A percentile compares a stretch with the other conserved stretches of the same genome.
phyloP scores from a whole-genome alignment of 2,113 vertebrate genomes.

The Perognathus longimembris region DNA sequence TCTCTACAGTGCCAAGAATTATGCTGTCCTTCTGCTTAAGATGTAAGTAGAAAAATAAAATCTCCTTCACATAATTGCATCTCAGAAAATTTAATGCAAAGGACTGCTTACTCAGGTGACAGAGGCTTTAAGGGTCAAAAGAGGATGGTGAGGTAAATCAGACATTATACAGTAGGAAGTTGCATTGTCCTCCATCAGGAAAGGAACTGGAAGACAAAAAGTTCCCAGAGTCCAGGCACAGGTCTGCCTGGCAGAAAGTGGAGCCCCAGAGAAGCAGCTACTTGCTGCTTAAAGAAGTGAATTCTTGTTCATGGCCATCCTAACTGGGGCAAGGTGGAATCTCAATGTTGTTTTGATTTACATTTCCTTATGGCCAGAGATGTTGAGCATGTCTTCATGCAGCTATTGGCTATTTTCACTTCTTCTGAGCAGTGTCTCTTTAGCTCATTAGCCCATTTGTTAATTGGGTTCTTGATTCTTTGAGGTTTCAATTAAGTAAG shows the following conservation, averaged over 20 bases:
- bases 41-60: conserved; percentile 45
- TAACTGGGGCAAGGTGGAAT: too few relatives aligned
- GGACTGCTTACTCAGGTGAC: not conserved
- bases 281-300: not conserved
- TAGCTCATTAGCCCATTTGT: too few relatives aligned
- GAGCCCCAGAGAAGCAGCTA: too few relatives aligned
- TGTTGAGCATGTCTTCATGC: too few relatives aligned
- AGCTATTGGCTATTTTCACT: too few relatives aligned
- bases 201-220: not conserved
- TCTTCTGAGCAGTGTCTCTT: too few relatives aligned
- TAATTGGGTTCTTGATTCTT: too few relatives aligned
- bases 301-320: too few relatives aligned
- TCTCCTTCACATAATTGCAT: not conserved
- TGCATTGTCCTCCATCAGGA: not conserved
- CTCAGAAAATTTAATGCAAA: not conserved
- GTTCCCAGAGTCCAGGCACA: not conserved
- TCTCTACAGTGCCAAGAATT: conserved; percentile 1
- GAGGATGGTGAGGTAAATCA: not conserved
- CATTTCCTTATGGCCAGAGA: too few relatives aligned
- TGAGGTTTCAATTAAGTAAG: too few relatives aligned
- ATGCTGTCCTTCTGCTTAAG: not conserved
- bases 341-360: too few relatives aligned
- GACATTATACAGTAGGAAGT: not conserved
- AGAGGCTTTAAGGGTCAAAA: not conserved
- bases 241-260: not conserved